Evolutionary conservation across 1,140 invertebrate genomes (phyloP).

Genomic region (Drosophila pachea): DNA sequence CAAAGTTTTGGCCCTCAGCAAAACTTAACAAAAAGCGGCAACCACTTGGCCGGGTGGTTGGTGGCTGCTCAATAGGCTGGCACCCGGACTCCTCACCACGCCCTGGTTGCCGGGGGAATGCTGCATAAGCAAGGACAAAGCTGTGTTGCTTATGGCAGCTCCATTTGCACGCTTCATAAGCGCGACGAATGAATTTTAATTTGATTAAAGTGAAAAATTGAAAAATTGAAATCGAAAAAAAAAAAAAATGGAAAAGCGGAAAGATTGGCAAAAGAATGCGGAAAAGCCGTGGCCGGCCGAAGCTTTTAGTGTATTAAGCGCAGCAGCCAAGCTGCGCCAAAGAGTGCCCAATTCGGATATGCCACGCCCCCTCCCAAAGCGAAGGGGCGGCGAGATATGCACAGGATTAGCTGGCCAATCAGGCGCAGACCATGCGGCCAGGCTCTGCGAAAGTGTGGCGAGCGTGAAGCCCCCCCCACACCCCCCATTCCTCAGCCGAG

Average conservation of each 20-base stretch:
- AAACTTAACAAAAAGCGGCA: slow-evolving; percentile 55
- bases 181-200: slow-evolving; percentile 78
- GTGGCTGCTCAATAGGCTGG: slow-evolving; percentile 35
- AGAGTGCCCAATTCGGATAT: slow-evolving; percentile 32
- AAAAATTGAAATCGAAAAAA: slow-evolving; percentile 59
- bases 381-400: slow-evolving; percentile 32
- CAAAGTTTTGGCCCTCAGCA: slow-evolving; percentile 59
- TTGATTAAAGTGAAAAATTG: slow-evolving; percentile 78
- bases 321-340: slow-evolving; percentile 28
- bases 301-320: slow-evolving; percentile 57
- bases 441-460: slow-evolving; percentile 50
- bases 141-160: slow-evolving; percentile 23
- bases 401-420: slow-evolving; percentile 69
- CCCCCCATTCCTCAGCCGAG: not conserved
- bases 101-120: slow-evolving; percentile 47
- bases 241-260: not conserved
- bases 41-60: slow-evolving; percentile 36
- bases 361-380: slow-evolving; percentile 11
- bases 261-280: not conserved
- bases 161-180: slow-evolving; percentile 70
- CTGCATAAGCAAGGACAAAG: slow-evolving; percentile 41
- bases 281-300: not conserved
- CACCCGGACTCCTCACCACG: slow-evolving; percentile 9
- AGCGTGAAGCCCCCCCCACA: slow-evolving; percentile 16
- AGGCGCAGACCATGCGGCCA: slow-evolving; percentile 32